Conservation (phyloP, 2,797 vertebrate species). For the Falco cherrug region DNA sequence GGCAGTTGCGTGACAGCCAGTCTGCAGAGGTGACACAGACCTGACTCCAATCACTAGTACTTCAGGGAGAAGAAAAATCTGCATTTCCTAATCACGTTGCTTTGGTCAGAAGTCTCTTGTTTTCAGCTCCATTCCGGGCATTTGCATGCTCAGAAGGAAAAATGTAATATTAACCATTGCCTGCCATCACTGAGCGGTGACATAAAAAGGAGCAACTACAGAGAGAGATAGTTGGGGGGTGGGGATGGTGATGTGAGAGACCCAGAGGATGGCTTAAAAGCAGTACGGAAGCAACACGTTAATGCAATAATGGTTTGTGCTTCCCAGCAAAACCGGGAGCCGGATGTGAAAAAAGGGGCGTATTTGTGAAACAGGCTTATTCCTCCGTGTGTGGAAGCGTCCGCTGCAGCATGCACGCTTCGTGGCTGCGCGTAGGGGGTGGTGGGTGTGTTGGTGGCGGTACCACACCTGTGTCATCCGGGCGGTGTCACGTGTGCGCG, state of each 20-base stretch:
- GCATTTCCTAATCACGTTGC: neutral
- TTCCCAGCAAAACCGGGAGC: neutral
- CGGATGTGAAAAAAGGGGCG: neutral
- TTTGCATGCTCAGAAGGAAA: neutral
- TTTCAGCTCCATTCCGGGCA: neutral
- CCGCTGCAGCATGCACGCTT: fast-evolving
- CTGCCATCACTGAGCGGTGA: neutral
- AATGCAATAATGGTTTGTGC: neutral
- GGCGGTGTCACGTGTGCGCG: fast-evolving
- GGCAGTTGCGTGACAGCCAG: neutral
- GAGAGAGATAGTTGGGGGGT: neutral
- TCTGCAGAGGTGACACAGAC: neutral
- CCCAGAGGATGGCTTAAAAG: neutral
- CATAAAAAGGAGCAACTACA: neutral
- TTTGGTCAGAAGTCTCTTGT: neutral
- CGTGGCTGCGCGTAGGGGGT: neutral
- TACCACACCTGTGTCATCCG: fast-evolving
- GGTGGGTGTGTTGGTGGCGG: neutral
- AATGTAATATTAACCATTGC: neutral
- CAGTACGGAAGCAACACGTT: neutral
- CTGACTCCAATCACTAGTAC: neutral
- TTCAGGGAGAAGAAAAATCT: neutral
- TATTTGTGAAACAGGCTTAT: neutral
- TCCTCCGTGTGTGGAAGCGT: neutral
- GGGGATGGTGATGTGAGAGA: neutral